Evolutionary conservation across 2,113 vertebrate species (phyloP).

Genomic region (Hippocampus comes): DNA sequence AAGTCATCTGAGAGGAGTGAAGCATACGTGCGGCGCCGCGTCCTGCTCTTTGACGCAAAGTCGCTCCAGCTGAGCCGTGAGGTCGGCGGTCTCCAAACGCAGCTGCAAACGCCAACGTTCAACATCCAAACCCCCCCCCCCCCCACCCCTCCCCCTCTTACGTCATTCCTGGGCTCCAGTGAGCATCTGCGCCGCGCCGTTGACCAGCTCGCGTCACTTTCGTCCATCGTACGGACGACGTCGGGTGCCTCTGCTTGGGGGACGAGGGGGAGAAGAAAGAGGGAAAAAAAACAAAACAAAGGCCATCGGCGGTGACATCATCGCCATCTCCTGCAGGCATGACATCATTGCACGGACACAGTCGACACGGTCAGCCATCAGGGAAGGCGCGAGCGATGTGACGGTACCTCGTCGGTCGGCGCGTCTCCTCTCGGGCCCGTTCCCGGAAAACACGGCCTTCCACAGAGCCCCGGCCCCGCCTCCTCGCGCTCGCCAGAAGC

Average conservation of each 20-base stretch:
- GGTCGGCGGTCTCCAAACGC: constrained; percentile 67
- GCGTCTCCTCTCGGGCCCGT: constrained; percentile 73
- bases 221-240: constrained; percentile 60
- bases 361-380: no score
- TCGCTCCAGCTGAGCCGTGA: constrained; percentile 62
- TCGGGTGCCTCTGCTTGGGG: neutral
- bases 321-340: neutral
- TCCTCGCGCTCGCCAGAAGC: constrained; percentile 60
- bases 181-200: constrained; percentile 82
- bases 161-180: constrained; percentile 80
- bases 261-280: no score
- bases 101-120: constrained; percentile 50
- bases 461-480: constrained; percentile 73
- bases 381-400: neutral
- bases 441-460: constrained; percentile 83
- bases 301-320: neutral
- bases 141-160: constrained; percentile 45
- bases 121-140: no score
- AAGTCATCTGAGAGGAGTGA: no score
- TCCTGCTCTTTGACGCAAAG: constrained; percentile 47
- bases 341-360: no score
- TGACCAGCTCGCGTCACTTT: constrained; percentile 82
- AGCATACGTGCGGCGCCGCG: neutral
- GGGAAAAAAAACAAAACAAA: no score
- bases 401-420: neutral